These are phyloP conservation scores for Mamestra brassicae DNA, from an alignment of 2,888 invertebrate species.

Conservation along the genomic window DNA sequence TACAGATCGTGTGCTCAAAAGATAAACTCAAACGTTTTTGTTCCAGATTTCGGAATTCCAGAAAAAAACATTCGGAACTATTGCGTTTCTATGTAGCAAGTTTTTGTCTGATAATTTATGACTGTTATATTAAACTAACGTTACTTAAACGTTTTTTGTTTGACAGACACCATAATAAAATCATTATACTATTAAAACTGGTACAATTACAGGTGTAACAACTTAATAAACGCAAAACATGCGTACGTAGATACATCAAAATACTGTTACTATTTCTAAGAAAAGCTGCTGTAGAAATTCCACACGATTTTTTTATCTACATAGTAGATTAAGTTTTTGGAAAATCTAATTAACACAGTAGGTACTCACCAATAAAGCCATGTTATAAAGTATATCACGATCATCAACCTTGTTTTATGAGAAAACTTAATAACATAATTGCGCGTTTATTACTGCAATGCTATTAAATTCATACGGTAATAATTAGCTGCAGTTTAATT, in stretches of 20 bases:
- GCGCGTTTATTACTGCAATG: conserved; percentile 71
- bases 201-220: conserved; percentile 54
- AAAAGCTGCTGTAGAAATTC: conserved; percentile 17
- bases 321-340: conserved; percentile 24
- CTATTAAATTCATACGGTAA: conserved; percentile 72
- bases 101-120: conserved; percentile 45
- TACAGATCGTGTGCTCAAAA: conserved; percentile 71
- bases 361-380: conserved; percentile 45
- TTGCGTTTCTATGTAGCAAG: conserved; percentile 43
- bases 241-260: conserved; percentile 13
- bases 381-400: conserved; percentile 67
- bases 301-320: conserved; percentile 26
- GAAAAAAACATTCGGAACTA: conserved; percentile 56
- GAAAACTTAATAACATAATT: conserved; percentile 73
- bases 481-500: conserved; percentile 73
- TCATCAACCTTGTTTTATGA: conserved; percentile 70
- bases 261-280: conserved; percentile 29
- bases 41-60: conserved; percentile 68
- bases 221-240: conserved; percentile 45
- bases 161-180: conserved; percentile 49
- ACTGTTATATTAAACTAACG: conserved; percentile 31
- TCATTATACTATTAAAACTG: conserved; percentile 47
- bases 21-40: conserved; percentile 73
- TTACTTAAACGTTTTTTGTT: conserved; percentile 46
- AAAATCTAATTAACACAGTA: conserved; percentile 44